Conservation (phyloP, 2,888 invertebrate genomes). For the Osedax fenrisi region DNA sequence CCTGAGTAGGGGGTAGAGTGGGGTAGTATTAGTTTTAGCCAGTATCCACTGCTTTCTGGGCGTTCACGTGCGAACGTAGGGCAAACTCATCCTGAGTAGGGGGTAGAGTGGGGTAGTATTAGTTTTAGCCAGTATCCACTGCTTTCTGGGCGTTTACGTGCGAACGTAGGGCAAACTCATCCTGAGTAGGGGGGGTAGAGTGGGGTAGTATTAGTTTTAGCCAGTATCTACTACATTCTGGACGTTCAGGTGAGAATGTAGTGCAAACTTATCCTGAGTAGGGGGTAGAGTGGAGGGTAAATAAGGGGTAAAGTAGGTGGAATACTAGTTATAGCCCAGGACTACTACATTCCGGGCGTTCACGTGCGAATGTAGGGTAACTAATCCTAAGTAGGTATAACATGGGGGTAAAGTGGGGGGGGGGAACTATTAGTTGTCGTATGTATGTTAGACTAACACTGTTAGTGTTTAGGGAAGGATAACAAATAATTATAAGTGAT, state of each 20-base stretch:
- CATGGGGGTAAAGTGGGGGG: not conserved
- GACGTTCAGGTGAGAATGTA: constrained; percentile 78
- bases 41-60: constrained; percentile 70
- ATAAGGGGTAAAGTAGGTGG: no score
- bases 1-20: constrained; percentile 49
- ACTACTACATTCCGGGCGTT: constrained; percentile 72
- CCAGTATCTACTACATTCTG: constrained; percentile 74
- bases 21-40: no score
- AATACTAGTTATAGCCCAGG: no score
- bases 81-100: constrained; percentile 69
- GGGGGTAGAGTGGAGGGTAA: no score
- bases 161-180: constrained; percentile 81
- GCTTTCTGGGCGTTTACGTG: constrained; percentile 78
- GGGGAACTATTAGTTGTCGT: no score
- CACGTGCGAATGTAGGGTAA: constrained; percentile 79
- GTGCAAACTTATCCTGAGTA: constrained; percentile 70
- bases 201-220: no score
- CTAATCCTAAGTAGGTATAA: constrained; percentile 61
- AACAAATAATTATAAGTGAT: no score
- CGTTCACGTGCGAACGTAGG: constrained; percentile 73
- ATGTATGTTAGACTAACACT: no score
- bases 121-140: constrained; percentile 69
- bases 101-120: no score
- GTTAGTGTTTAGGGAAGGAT: no score
- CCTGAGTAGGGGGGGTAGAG: constrained; percentile 49